Evolutionary conservation across 2,797 vertebrate genomes (phyloP).

Genomic region (Trichosurus vulpecula): DNA sequence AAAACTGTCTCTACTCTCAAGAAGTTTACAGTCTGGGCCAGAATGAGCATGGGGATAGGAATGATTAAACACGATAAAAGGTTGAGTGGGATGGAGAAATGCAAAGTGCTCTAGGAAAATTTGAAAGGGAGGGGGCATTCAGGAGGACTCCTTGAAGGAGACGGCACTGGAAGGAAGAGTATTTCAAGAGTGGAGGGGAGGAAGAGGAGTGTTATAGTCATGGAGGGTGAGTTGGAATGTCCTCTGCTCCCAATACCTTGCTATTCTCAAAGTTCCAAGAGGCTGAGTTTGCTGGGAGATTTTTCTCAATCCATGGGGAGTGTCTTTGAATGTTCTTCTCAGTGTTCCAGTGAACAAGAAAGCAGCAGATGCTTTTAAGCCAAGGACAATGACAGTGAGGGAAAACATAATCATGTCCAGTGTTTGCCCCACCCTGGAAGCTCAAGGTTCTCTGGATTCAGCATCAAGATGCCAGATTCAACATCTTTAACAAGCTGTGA

Average conservation of each 20-base stretch:
- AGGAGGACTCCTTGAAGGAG: neutral
- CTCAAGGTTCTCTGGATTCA: neutral
- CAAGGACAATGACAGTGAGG: neutral
- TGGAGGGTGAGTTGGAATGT: neutral
- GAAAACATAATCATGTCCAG: neutral
- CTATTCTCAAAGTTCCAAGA: neutral
- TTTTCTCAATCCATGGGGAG: neutral
- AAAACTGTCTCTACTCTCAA: neutral
- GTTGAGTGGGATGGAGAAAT: neutral
- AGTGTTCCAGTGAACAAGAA: neutral
- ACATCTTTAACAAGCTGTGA: neutral
- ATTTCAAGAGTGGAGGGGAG: neutral
- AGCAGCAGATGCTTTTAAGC: neutral
- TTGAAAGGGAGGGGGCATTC: neutral
- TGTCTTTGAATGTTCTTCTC: neutral
- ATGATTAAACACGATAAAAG: neutral
- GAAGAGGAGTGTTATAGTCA: neutral
- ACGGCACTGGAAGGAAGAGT: neutral
- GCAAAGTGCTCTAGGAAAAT: neutral
- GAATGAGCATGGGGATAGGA: neutral
- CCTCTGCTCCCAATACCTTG: neutral
- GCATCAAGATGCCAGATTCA: neutral
- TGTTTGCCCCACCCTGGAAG: neutral
- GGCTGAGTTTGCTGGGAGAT: neutral
- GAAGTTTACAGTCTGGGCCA: neutral